phyloP scores from a whole-genome alignment of 2,888 invertebrate genomes.

The Aethes cnicana region DNA sequence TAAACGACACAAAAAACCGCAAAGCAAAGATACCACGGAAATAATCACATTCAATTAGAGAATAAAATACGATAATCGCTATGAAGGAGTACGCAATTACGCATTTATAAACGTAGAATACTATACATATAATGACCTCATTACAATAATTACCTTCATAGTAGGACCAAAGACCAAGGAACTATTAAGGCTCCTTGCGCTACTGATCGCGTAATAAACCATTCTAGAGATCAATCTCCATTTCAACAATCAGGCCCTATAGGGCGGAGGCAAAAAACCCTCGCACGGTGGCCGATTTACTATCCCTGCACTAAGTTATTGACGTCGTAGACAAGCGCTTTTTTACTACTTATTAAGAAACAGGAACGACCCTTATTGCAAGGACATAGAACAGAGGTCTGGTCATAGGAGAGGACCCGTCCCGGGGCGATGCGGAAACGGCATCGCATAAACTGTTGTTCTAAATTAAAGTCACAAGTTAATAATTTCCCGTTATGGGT shows the following conservation, averaged over 20 bases:
- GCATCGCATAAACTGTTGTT: constrained; percentile 11
- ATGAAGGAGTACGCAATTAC: too few relatives aligned
- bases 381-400: not conserved
- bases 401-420: too few relatives aligned
- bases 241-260: not conserved
- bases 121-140: constrained; percentile 5
- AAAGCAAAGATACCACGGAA: too few relatives aligned
- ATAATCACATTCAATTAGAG: not conserved
- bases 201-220: constrained; percentile 24
- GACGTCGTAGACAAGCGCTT: constrained; percentile 19
- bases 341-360: not conserved
- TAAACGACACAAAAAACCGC: too few relatives aligned
- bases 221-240: constrained; percentile 8
- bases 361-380: not conserved
- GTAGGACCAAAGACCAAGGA: not conserved
- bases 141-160: not conserved
- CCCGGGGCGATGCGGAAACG: constrained; percentile 23
- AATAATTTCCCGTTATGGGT: constrained; percentile 22
- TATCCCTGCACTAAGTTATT: constrained; percentile 24
- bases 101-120: too few relatives aligned
- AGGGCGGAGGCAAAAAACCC: constrained; percentile 7
- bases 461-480: constrained; percentile 24
- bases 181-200: constrained; percentile 3
- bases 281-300: constrained; percentile 30
- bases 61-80: too few relatives aligned